These are phyloP conservation scores for Scolanthus callimorphus DNA, from an alignment of 92 coral and sea anemone genomes.

Conservation along the genomic window DNA sequence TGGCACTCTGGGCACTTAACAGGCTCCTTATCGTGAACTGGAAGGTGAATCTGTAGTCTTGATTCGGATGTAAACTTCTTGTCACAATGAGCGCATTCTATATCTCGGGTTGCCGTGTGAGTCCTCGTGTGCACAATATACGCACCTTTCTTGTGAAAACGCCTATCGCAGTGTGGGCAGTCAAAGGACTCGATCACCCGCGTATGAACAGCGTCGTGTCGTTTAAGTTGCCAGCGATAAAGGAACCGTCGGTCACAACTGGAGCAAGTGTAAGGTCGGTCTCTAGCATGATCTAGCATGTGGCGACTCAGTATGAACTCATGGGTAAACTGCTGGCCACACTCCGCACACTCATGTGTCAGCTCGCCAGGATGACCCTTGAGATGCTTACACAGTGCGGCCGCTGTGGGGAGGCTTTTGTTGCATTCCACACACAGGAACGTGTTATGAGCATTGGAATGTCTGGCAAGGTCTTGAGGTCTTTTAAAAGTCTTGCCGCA, in stretches of 20 bases:
- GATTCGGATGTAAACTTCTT: slow-evolving; percentile 5
- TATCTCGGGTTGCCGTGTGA: slow-evolving; percentile 4
- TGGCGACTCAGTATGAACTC: not conserved
- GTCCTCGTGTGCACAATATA: slow-evolving; percentile 2
- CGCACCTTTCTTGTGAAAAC: too few relatives aligned
- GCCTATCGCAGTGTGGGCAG: not conserved
- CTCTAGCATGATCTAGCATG: not conserved
- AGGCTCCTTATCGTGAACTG: not conserved
- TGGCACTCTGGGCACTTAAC: not conserved
- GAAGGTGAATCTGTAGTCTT: not conserved
- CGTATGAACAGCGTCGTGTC: not conserved
- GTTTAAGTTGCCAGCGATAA: not conserved
- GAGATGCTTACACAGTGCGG: not conserved
- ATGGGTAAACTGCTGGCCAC: not conserved
- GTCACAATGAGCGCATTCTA: slow-evolving; percentile 7
- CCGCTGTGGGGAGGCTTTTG: not conserved
- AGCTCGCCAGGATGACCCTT: not conserved
- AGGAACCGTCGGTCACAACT: not conserved
- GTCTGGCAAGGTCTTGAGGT: not conserved
- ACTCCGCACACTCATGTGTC: not conserved
- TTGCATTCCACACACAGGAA: not conserved
- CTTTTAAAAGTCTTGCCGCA: not conserved
- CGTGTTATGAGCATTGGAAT: too few relatives aligned
- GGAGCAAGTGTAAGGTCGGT: not conserved
- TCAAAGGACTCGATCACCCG: not conserved